These are phyloP conservation scores for Isurus oxyrinchus DNA, from an alignment of 2,113 vertebrate genomes.

Conservation along the genomic window DNA sequence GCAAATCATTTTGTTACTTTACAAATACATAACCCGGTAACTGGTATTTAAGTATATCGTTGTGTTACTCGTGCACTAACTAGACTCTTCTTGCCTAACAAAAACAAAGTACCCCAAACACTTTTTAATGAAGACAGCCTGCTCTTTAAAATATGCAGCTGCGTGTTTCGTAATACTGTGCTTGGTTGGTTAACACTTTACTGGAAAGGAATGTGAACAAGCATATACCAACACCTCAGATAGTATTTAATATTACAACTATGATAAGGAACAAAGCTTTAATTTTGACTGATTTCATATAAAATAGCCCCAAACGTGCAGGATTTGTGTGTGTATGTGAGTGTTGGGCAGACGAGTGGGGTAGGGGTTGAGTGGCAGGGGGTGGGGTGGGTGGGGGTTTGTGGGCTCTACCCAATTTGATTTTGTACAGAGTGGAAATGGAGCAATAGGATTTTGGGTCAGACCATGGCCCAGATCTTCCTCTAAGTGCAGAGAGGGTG, in stretches of 20 bases:
- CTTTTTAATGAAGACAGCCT: background rate
- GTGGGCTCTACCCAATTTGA: background rate
- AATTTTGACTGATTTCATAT: background rate
- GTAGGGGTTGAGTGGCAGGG: no score
- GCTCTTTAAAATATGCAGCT: conserved; percentile 16
- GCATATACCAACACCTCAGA: background rate
- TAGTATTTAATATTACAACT: background rate
- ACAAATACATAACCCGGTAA: background rate
- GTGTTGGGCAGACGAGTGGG: no score
- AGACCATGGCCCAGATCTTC: background rate
- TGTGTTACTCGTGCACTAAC: background rate
- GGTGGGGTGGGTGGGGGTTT: no score
- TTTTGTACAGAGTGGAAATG: background rate
- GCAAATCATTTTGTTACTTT: background rate
- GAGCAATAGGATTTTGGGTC: background rate
- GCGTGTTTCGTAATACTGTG: conserved; percentile 21
- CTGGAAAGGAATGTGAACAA: conserved; percentile 25
- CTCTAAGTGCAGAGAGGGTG: no score
- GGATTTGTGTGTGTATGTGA: background rate
- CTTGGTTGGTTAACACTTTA: conserved; percentile 29
- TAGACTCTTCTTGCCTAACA: background rate
- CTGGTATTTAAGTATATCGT: background rate
- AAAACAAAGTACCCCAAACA: background rate
- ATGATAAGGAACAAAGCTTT: background rate
- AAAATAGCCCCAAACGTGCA: background rate